Base-by-base conservation (phyloP, 2,113 vertebrate genomes). In the Sylvilagus bachmani region DNA sequence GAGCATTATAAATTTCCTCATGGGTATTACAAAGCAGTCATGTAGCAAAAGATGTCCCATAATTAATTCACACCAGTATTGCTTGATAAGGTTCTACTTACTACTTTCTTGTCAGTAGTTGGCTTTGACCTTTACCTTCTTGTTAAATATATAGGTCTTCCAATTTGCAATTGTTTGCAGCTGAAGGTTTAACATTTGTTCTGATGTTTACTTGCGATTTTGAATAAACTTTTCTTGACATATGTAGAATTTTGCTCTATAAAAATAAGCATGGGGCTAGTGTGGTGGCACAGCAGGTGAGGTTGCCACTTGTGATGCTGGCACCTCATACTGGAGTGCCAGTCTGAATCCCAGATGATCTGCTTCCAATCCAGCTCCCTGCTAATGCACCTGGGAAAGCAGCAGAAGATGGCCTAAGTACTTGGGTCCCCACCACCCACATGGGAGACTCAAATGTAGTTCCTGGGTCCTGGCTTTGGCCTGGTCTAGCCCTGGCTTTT, bases 221-320 rank as follows among this genome's bases (percentile, higher is more conserved):
- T 78, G 55, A 82, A 58, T 24, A 67, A 55, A 33, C 27, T 90
- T 96, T 85, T 85, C 80, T 77, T 84, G 78, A 74, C 10, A 61
- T 69, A 94, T 10, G 3, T 49, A 83, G 27, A 69, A 16, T 27
- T 64, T 91, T 89, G 77, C 75, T 70, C 61, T 53, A 66, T 25
- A 93, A 87, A 90, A 95, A 61, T 58, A 82, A 94, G 12, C 38
- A 44, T 44, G 44, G 44, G 44, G 44, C 44, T 44, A 44, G 6
- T 44, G 44, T 44, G 44, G 44, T 44, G 44, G 44, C 44, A 44
- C 44, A 44, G 44, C 44, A 44, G 44, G 44, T 44, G 6, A 7
- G 8, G 44, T 44, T 44, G 44, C 44, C 44, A 44, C 44, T 44
- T 44, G 44, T 44, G 44, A 44, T 6, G 44, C 44, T 7, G 44